Base-by-base conservation (phyloP, 2,888 invertebrate species). In the Heliconius cydno region DNA sequence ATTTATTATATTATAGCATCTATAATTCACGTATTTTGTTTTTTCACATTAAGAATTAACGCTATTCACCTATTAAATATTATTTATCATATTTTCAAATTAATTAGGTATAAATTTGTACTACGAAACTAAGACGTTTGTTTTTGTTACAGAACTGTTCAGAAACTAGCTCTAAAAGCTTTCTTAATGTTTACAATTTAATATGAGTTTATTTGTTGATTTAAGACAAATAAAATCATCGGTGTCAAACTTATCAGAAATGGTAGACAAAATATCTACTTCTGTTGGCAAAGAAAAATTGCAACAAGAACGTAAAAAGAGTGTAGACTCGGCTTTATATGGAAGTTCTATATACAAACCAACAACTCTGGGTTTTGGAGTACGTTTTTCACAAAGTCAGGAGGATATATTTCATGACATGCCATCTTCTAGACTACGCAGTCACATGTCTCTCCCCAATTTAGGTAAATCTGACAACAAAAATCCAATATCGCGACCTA, bases 121-220 rank as follows among this genome's bases (percentile, higher is more conserved):
- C 0, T 22, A 15, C 38, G 12, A 22, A 38, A 1, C 15, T 68
- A 41, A 68, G n/a, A 41, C n/a, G 13, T 38, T 34, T 30, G 22
- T 72, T 71, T 76, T 82, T 83, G 83, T 83, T 83, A n/a, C 83
- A 83, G 83, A 82, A 71, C 7, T 22, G 65, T n/a, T 75, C 68
- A 66, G 28, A 46, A n/a, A 30, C 63, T 28, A 25, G 22, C n/a
- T 73, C 80, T 76, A 57, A 83, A 73, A 82, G 80, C 76, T 84
- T 84, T 84, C 82, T 82, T 72, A 80, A 81, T 74, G 68, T 80
- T 79, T 73, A 70, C 34, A 72, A 76, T 66, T 79, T 84, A 91
- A 82, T 84, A 95, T 95, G 95, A 95, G 95, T 88, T 91, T 95
- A 87, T 95, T 94, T 86, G 94, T 95, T 83, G 94, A 95, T 88